These are phyloP conservation scores for Ceryle rudis DNA, from an alignment of 2,797 vertebrate species.

Conservation along the genomic window DNA sequence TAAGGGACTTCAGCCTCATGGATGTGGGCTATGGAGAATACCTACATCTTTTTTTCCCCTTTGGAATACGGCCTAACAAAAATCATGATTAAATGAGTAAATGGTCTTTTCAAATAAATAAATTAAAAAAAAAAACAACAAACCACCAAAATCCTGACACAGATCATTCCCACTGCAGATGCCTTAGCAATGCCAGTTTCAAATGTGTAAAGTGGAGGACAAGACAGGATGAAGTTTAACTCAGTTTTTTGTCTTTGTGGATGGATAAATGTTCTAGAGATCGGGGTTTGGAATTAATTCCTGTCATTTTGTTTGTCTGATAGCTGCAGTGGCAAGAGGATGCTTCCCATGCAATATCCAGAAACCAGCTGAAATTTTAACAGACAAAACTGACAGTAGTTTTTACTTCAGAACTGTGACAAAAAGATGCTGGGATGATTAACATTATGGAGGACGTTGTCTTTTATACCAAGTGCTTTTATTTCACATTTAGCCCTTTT, in stretches of 20 bases:
- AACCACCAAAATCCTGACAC: neutral
- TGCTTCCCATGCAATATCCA: neutral
- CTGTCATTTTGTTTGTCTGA: neutral
- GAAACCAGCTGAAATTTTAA: neutral
- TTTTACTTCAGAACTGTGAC: neutral
- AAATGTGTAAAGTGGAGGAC: neutral
- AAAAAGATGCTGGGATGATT: neutral
- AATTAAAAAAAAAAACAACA: neutral
- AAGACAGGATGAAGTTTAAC: neutral
- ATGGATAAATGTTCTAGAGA: neutral
- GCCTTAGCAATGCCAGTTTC: rapidly evolving
- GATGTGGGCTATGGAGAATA: neutral
- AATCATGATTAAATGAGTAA: neutral
- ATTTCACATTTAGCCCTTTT: neutral
- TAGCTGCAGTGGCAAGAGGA: neutral
- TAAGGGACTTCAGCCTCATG: neutral
- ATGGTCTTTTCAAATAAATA: neutral
- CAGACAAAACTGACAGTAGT: neutral
- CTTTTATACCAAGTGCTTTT: neutral
- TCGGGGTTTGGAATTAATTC: neutral
- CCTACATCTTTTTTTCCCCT: neutral
- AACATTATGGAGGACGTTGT: neutral
- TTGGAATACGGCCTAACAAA: neutral
- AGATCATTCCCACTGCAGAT: neutral
- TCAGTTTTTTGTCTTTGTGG: neutral